Base-by-base conservation (phyloP, 2,888 invertebrate species). In the Chrysotoxum bicinctum region DNA sequence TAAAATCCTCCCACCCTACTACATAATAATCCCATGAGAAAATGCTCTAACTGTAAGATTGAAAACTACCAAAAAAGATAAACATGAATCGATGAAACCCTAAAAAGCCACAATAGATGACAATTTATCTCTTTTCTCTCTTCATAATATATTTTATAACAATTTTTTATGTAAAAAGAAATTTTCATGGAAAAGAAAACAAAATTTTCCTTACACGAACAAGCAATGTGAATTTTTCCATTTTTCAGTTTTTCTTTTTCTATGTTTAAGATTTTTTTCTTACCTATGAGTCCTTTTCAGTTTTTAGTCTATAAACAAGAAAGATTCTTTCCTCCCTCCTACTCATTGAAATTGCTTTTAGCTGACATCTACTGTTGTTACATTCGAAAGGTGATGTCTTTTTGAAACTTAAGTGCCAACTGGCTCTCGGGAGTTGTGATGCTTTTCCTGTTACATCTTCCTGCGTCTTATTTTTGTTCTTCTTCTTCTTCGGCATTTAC, bases 341-440 rank as follows among this genome's bases (percentile, higher is more conserved):
- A 50, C 48, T 66, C 66, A 68, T 68, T 26, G 43, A 66, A 50
- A 68, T 52, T 26, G 66, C 52, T 74, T 68, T 79, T 60, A 52
- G 66, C 50, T 60, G 56, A 68, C 68, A 60, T 79, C 73, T 78
- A 37, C 72, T 72, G 72, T 78, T 78, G 58, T 60, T 52, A 68
- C 26, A 52, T 52, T 60, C 50, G 50, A 74, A 73, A 73, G 68
- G 74, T 74, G 66, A 79, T 79, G 79, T 74, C 68, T 60, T 68
- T 68, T 58, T 30, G 60, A 45, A 73, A 79, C 66, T 60, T 68
- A 68, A 79, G 73, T 79, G 79, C 58, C 48, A 73, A 73, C 66
- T 40, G 56, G 48, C 58, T 73, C 66, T 66, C 16, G 72, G 58
- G 72, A 66, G 48, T 72, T 32, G 64, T 32, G 64, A 45, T 56